A percentile compares a stretch with the other conserved stretches of the same genome.
Evolutionary conservation across 2,113 vertebrate species (phyloP).

Genomic region (Theristicus caerulescens): DNA sequence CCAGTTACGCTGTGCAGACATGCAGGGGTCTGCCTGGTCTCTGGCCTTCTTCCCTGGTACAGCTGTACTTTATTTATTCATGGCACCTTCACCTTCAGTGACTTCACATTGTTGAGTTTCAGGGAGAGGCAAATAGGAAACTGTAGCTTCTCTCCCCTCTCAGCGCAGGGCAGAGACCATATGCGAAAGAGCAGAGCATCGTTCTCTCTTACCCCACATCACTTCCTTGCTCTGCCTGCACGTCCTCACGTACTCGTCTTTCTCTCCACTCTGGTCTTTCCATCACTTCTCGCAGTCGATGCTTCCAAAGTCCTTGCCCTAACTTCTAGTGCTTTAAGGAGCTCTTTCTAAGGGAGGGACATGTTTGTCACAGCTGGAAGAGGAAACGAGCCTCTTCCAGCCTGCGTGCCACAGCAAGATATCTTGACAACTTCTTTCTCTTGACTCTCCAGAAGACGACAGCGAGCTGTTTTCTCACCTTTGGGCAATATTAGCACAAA

Average conservation of each 20-base stretch:
- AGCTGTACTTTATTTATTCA: neutral
- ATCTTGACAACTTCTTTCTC: neutral
- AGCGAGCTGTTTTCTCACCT: neutral
- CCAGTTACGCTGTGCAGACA: neutral
- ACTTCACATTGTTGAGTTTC: neutral
- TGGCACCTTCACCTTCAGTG: neutral
- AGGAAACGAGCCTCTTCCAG: neutral
- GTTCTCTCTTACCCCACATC: rapidly evolving
- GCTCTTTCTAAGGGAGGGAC: neutral
- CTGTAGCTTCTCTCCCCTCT: neutral
- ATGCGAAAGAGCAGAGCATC: rapidly evolving
- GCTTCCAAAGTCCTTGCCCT: neutral
- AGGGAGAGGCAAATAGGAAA: neutral
- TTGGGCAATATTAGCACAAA: neutral
- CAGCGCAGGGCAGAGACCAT: rapidly evolving
- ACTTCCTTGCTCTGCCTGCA: neutral
- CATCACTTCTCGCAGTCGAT: neutral
- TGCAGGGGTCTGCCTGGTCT: neutral
- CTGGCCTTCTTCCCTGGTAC: neutral
- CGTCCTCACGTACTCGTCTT: rapidly evolving
- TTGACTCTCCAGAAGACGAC: neutral
- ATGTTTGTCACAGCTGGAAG: neutral
- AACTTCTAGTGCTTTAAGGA: neutral
- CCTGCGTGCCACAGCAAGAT: neutral
- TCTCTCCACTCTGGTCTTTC: neutral